These are phyloP conservation scores for Rachycentron canadum DNA, from an alignment of 2,797 vertebrate genomes.

Conservation along the genomic window DNA sequence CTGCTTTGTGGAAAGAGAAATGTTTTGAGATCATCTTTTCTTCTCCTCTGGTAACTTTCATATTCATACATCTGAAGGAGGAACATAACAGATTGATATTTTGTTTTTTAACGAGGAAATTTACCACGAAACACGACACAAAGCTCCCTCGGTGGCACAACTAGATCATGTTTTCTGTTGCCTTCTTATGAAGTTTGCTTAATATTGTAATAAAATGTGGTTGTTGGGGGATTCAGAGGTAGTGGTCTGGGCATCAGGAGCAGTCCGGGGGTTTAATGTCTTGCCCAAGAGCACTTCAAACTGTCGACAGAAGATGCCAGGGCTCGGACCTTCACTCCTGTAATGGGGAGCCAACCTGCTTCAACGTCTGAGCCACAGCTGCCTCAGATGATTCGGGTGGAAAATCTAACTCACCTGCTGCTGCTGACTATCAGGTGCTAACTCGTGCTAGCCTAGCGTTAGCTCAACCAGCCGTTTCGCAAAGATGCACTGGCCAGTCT, in stretches of 20 bases:
- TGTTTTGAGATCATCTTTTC: neutral
- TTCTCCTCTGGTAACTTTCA: neutral
- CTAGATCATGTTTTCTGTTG: too few relatives aligned
- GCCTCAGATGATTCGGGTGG: neutral
- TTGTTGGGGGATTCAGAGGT: too few relatives aligned
- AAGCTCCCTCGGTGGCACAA: too few relatives aligned
- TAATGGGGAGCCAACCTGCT: neutral
- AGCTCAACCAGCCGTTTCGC: neutral
- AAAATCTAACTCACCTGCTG: neutral
- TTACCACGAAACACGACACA: neutral
- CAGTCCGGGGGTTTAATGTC: neutral
- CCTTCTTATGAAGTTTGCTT: too few relatives aligned
- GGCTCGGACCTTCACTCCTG: neutral
- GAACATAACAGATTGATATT: neutral
- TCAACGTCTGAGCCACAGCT: neutral
- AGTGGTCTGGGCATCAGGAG: neutral
- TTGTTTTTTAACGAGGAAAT: neutral
- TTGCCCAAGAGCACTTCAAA: neutral
- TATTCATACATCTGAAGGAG: neutral
- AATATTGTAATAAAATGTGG: too few relatives aligned
- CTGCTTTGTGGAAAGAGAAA: neutral
- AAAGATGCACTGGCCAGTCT: too few relatives aligned
- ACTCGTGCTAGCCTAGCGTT: neutral
- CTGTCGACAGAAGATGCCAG: too few relatives aligned
- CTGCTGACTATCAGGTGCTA: neutral